These are phyloP conservation scores for Etheostoma perlongum DNA, from an alignment of 2,797 vertebrate species.

Conservation along the genomic window DNA sequence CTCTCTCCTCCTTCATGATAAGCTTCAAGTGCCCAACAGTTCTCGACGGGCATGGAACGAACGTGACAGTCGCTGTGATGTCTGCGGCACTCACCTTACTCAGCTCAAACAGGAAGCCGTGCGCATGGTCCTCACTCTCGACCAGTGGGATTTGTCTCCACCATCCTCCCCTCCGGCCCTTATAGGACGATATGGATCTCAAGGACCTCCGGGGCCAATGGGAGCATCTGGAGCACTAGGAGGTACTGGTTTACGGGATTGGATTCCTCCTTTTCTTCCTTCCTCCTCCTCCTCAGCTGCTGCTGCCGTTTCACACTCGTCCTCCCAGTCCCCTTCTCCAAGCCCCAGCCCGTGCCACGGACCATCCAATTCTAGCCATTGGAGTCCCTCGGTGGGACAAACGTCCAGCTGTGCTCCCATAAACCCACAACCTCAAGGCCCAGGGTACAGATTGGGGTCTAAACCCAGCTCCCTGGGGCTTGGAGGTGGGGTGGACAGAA, in stretches of 20 bases:
- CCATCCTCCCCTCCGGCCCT: constrained; percentile 89
- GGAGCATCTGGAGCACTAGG: constrained; percentile 57
- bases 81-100: constrained; percentile 95
- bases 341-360: constrained; percentile 73
- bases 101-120: constrained; percentile 98
- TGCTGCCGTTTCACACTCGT: constrained; percentile 37
- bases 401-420: constrained; percentile 43
- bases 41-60: constrained; percentile 96
- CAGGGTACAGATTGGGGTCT: constrained; percentile 85
- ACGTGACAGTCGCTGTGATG: constrained; percentile 94
- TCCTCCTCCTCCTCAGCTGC: constrained; percentile 58
- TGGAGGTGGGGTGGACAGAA: constrained; percentile 88
- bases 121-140: constrained; percentile 93
- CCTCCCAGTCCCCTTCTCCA: constrained; percentile 66
- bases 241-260: constrained; percentile 65
- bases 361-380: constrained; percentile 55
- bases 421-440: constrained; percentile 66
- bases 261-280: constrained; percentile 71
- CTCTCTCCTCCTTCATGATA: constrained; percentile 93
- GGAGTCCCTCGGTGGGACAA: constrained; percentile 67
- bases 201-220: constrained; percentile 44
- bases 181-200: constrained; percentile 63
- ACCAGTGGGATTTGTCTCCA: constrained; percentile 90
- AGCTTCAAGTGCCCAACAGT: constrained; percentile 95
- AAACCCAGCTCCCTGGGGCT: constrained; percentile 95